These are phyloP conservation scores for Hirtodrosophila confusa DNA, from an alignment of 2,888 invertebrate genomes.

Conservation along the genomic window DNA sequence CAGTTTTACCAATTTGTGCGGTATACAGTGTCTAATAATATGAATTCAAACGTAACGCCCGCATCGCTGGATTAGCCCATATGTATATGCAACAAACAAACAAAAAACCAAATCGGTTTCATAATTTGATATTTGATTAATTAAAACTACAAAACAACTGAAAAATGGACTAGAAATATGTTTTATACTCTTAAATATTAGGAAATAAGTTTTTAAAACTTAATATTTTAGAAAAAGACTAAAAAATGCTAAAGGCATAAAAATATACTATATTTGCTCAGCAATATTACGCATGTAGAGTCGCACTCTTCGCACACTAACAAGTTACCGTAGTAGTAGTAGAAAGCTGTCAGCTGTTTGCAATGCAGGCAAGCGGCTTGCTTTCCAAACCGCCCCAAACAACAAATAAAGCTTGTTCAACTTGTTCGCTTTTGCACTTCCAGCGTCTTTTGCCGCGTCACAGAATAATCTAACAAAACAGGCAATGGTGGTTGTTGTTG, in stretches of 20 bases:
- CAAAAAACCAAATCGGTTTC: no score
- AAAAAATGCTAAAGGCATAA: constrained; percentile 21
- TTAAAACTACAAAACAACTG: no score
- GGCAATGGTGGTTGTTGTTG: constrained; percentile 20
- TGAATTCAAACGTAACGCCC: no score
- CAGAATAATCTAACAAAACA: constrained; percentile 36
- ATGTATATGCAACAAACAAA: no score
- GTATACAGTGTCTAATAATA: no score
- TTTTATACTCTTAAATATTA: no score
- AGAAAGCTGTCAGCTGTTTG: constrained; percentile 47
- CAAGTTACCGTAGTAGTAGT: background rate
- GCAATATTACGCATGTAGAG: background rate
- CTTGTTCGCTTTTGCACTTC: constrained; percentile 55
- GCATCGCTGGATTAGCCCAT: no score
- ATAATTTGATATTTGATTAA: no score
- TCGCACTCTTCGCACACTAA: no score
- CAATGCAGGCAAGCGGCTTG: constrained; percentile 33
- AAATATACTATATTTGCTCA: constrained; percentile 18
- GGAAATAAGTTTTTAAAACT: background rate
- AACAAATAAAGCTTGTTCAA: constrained; percentile 46
- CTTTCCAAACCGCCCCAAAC: constrained; percentile 53
- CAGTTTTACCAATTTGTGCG: no score
- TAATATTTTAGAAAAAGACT: constrained; percentile 16
- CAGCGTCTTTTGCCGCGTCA: constrained; percentile 68
- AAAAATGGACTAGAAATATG: no score